Percentiles rank a stretch among this genome's conserved stretches.
These are phyloP conservation scores for Epinotia bilunana DNA, from an alignment of 2,888 invertebrate genomes.

Conservation along the genomic window DNA sequence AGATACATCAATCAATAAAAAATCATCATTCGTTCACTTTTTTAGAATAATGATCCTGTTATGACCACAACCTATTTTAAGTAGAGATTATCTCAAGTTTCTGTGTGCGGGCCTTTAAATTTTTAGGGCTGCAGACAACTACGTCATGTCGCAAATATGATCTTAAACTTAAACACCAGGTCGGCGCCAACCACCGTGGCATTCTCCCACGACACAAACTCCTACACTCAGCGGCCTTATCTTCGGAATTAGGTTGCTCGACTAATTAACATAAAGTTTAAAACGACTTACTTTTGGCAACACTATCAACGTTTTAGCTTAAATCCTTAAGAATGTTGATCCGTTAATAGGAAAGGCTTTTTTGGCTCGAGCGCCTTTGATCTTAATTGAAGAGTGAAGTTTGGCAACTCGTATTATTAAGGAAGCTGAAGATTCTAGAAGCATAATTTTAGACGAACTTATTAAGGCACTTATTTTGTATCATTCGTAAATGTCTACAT, in stretches of 20 bases:
- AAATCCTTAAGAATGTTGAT: slow-evolving; percentile 50
- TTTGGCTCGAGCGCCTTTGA: slow-evolving; percentile 20
- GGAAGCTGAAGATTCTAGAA: not conserved
- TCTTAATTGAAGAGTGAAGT: slow-evolving; percentile 5
- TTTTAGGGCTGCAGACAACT: not conserved
- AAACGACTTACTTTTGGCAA: slow-evolving; percentile 68
- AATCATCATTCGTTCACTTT: too few relatives aligned
- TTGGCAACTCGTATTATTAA: not conserved
- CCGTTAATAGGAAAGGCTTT: slow-evolving; percentile 30
- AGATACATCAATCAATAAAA: too few relatives aligned
- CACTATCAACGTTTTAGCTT: slow-evolving; percentile 64
- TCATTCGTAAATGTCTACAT: not conserved
- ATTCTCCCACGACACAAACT: slow-evolving; percentile 57
- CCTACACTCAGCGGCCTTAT: slow-evolving; percentile 63
- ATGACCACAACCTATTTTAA: too few relatives aligned
- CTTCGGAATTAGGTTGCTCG: slow-evolving; percentile 70
- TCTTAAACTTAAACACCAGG: slow-evolving; percentile 11
- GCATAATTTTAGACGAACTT: not conserved
- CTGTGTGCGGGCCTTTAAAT: not conserved
- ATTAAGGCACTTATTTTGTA: not conserved
- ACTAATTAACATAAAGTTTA: slow-evolving; percentile 76
- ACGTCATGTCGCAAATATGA: slow-evolving; percentile 16
- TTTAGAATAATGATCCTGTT: too few relatives aligned
- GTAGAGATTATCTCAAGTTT: too few relatives aligned
- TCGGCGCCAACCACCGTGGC: slow-evolving; percentile 40